phyloP scores from a whole-genome alignment of 1,140 invertebrate genomes.

The Amphibalanus amphitrite region DNA sequence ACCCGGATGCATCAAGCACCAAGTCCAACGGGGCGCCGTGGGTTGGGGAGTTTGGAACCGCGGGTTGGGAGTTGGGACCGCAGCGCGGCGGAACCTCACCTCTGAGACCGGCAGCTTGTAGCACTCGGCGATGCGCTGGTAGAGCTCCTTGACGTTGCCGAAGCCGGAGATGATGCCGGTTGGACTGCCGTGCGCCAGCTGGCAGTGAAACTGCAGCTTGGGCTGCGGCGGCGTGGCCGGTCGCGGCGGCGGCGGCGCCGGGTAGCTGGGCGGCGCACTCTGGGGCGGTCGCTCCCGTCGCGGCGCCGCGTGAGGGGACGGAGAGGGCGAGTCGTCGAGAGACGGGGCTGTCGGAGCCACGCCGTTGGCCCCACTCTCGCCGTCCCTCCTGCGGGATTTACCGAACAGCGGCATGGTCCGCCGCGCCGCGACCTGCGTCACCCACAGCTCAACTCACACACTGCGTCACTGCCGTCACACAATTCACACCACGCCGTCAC shows the following conservation, averaged over 20 bases:
- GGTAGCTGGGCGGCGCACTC: no score
- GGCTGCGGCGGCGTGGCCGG: no score
- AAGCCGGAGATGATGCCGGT: conserved; percentile 88
- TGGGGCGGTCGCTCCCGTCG: no score
- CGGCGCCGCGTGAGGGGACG: background rate
- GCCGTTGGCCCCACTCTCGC: background rate
- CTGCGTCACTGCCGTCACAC: no score
- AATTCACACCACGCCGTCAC: no score
- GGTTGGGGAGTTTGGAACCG: no score
- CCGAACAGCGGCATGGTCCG: background rate
- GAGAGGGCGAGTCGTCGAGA: background rate
- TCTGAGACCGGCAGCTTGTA: conserved; percentile 74
- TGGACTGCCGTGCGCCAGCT: conserved; percentile 89
- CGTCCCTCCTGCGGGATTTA: background rate
- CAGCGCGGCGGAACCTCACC: conserved; percentile 34
- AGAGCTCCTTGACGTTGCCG: conserved; percentile 84
- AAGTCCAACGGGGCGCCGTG: no score
- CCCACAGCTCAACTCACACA: no score
- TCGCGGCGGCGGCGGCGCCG: no score
- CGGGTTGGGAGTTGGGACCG: no score
- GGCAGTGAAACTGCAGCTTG: conserved; percentile 84
- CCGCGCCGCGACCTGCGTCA: no score
- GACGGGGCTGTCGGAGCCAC: background rate
- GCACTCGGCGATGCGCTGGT: conserved; percentile 85
- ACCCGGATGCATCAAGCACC: no score